Evolutionary conservation across 2,888 invertebrate genomes (phyloP).

Genomic region (Zelleria hepariella): DNA sequence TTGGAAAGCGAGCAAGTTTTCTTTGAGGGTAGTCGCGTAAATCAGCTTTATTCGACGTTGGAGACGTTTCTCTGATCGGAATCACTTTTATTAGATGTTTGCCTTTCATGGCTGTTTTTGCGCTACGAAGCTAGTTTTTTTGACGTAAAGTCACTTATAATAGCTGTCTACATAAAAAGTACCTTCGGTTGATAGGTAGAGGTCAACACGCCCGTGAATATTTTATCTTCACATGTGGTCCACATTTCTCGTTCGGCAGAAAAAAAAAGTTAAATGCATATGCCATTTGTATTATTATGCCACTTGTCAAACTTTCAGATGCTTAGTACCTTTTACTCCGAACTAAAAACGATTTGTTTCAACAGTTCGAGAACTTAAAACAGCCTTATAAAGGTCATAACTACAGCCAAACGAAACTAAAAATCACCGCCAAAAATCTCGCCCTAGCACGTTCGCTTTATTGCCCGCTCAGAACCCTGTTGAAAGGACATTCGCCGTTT

Average conservation of each 20-base stretch:
- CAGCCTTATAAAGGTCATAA: too few relatives aligned
- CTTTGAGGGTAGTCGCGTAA: conserved; percentile 50
- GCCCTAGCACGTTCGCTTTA: conserved; percentile 25
- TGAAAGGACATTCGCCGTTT: conserved; percentile 26
- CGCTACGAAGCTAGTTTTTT: conserved; percentile 27
- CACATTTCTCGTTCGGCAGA: too few relatives aligned
- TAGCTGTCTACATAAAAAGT: too few relatives aligned
- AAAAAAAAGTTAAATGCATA: too few relatives aligned
- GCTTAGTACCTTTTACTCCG: background rate
- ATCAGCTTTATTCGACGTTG: conserved; percentile 58
- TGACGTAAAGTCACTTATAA: background rate
- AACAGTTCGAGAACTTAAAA: background rate
- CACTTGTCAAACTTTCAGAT: too few relatives aligned
- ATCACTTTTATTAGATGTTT: conserved; percentile 68
- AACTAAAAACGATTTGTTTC: background rate
- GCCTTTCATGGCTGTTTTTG: conserved; percentile 46
- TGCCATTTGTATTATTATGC: too few relatives aligned
- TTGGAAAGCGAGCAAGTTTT: conserved; percentile 65
- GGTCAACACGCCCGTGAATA: too few relatives aligned
- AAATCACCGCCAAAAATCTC: conserved; percentile 9
- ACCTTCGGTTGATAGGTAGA: too few relatives aligned
- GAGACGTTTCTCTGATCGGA: conserved; percentile 64
- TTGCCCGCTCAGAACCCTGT: conserved; percentile 31
- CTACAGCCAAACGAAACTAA: background rate
- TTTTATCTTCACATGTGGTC: too few relatives aligned